A percentile compares a stretch with the other conserved stretches of the same genome.
Evolutionary conservation across 2,888 invertebrate genomes (phyloP).

Genomic region (Drosophila fulvimacula): DNA sequence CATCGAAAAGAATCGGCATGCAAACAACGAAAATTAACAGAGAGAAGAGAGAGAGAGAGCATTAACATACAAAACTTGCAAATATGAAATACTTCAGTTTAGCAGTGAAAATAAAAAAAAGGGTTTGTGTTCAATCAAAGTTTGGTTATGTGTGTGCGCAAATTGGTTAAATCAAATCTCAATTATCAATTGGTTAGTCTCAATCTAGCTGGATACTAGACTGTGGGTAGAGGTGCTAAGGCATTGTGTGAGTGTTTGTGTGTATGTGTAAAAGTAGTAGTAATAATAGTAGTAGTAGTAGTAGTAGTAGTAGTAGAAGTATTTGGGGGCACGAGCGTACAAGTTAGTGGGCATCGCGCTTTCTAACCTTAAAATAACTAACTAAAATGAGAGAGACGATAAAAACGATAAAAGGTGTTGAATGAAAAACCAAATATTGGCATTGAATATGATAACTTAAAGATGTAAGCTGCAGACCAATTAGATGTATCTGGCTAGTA

Average conservation of each 20-base stretch:
- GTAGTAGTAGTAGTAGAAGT: conserved; percentile 2
- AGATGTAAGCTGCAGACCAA: conserved; percentile 55
- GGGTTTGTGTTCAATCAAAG: conserved; percentile 35
- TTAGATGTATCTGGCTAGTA: conserved; percentile 20
- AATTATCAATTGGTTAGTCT: conserved; percentile 60
- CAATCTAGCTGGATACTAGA: conserved; percentile 72
- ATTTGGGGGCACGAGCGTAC: conserved; percentile 57
- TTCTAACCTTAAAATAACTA: conserved; percentile 69
- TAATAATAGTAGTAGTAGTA: conserved; percentile 3
- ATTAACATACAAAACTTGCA: conserved; percentile 61
- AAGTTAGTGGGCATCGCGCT: conserved; percentile 68
- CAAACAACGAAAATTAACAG: conserved; percentile 36
- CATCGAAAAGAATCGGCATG: conserved; percentile 62
- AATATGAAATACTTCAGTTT: conserved; percentile 48
- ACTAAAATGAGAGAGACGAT: conserved; percentile 61
- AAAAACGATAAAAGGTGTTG: conserved; percentile 56
- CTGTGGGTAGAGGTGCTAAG: conserved; percentile 53
- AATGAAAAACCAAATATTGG: conserved; percentile 51
- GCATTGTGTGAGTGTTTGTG: conserved; percentile 23
- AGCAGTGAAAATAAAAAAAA: conserved; percentile 32
- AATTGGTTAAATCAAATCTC: conserved; percentile 46
- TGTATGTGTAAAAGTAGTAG: conserved; percentile 26
- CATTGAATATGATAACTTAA: conserved; percentile 48
- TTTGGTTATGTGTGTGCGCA: conserved; percentile 41
- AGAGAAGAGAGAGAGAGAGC: conserved; percentile 25